Conservation (phyloP, 1,140 invertebrate genomes). For the Calycopis cecrops region DNA sequence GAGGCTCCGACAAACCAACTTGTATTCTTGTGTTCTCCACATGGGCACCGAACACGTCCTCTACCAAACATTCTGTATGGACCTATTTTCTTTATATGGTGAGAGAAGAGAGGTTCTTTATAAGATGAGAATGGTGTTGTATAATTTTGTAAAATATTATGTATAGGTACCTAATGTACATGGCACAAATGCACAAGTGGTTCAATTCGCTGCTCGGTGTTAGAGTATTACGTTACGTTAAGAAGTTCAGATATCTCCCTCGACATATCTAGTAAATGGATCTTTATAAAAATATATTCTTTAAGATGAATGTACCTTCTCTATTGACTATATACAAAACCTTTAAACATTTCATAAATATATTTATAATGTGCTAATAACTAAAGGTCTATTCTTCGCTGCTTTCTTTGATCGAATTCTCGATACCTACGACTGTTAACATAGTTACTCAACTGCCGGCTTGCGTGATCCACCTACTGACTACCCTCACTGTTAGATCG, state of each 20-base stretch:
- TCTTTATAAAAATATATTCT: slow-evolving; percentile 33
- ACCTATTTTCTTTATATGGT: too few species aligned
- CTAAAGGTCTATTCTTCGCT: slow-evolving; percentile 19
- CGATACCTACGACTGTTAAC: too few species aligned
- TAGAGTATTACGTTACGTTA: slow-evolving; percentile 9
- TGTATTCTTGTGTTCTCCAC: too few species aligned
- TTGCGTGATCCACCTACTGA: too few species aligned
- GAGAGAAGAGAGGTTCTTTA: too few species aligned
- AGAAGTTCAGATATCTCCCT: slow-evolving; percentile 15
- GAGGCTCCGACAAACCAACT: too few species aligned
- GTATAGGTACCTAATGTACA: not conserved
- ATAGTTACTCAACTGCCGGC: too few species aligned
- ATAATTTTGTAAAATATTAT: not conserved
- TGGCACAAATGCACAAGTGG: not conserved
- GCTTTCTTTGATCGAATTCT: slow-evolving; percentile 6
- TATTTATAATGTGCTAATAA: slow-evolving; percentile 21
- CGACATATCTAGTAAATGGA: slow-evolving; percentile 26
- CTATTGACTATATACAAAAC: slow-evolving; percentile 27
- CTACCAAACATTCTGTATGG: too few species aligned
- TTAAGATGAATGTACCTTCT: slow-evolving; percentile 40
- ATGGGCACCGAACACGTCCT: too few species aligned
- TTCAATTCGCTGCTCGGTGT: slow-evolving; percentile 10
- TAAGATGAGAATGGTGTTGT: not conserved
- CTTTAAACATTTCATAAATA: slow-evolving; percentile 43
- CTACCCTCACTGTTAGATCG: too few species aligned